A percentile compares a stretch with the other conserved stretches of the same genome.
Conservation (phyloP, 1,140 invertebrate genomes). For the Drosophila guanche region DNA sequence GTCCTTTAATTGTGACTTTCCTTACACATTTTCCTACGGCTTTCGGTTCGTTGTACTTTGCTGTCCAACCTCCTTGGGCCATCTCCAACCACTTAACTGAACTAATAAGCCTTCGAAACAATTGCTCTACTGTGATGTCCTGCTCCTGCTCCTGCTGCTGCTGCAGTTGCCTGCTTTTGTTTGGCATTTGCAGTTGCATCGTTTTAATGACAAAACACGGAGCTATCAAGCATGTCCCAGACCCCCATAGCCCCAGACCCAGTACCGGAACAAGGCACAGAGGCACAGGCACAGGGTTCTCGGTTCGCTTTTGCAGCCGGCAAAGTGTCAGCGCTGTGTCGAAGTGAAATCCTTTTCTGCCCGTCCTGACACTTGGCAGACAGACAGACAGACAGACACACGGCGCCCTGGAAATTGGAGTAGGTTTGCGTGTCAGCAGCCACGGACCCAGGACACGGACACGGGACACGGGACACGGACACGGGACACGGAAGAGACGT, state of each 20-base stretch:
- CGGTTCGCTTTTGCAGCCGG: constrained; percentile 18
- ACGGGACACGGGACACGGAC: neutral
- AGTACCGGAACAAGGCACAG: no score
- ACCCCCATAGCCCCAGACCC: neutral
- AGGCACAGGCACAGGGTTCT: neutral
- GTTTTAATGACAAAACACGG: constrained; percentile 72
- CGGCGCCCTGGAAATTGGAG: constrained; percentile 66
- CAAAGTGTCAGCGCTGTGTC: constrained; percentile 62
- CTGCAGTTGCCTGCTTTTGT: constrained; percentile 52
- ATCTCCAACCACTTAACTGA: constrained; percentile 45
- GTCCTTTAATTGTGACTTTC: no score
- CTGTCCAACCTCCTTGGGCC: constrained; percentile 8
- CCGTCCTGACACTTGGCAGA: constrained; percentile 52
- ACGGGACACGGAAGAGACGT: neutral
- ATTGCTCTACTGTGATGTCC: constrained; percentile 6
- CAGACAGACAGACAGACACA: constrained; percentile 48
- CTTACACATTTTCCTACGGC: no score
- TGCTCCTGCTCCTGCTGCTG: constrained; percentile 39
- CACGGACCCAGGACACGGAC: no score
- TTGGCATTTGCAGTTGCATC: constrained; percentile 65
- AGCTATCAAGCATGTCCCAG: constrained; percentile 6
- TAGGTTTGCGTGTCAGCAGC: constrained; percentile 76
- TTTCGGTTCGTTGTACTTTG: constrained; percentile 6
- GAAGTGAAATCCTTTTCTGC: constrained; percentile 48
- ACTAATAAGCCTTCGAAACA: constrained; percentile 57